Evolutionary conservation across 1,140 invertebrate genomes (phyloP), one percentile per base, ranked within the genome.

Genomic region (Aphidius gifuensis): DNA sequence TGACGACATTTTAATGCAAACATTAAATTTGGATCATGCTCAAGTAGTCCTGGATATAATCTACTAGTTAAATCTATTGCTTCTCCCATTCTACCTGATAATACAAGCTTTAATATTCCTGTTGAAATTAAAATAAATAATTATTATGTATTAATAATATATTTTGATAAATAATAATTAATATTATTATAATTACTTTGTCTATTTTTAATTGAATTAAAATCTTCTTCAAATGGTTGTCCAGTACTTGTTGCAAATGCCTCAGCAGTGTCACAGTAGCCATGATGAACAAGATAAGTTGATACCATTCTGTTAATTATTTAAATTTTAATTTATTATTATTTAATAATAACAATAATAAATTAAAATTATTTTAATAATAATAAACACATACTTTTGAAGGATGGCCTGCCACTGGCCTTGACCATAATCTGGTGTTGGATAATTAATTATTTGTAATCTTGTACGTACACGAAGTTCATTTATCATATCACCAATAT

Each of bases 1-100:
- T 99, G 96, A 67, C 97, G 88, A 81, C 94, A 97, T 80, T 97
- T 97, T 59, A 99, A 85, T 79, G 94, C 89, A 80, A 99, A 98
- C 71, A 94, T 85, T 66, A 99, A 83, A 77, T 97, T 93, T 68
- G 88, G 87, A 82, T 97, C 94, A 49, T 87, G 85, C 77, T 97
- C 92, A 68, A 99, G 81, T 46, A 99, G 83, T 9, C 90, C 91
- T 6, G 96, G 96, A 83, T 96, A 98, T 62, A 96, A 81, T 72
- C 90, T 85, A 75, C 89, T 88, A 53, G 96, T 96, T 62, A 87
- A 83, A 72, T 96, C 92, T 72, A 98, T 95, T 49, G 97, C 96
- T 82, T 98, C 95, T 16, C 93, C 92, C 85, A 98, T 95, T 71
- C 92, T 86, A 21, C 96, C 96, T 51, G 89, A 85, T 71, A 97